Evolutionary conservation across 2,113 vertebrate genomes (phyloP).

Genomic region (Oriolus oriolus): DNA sequence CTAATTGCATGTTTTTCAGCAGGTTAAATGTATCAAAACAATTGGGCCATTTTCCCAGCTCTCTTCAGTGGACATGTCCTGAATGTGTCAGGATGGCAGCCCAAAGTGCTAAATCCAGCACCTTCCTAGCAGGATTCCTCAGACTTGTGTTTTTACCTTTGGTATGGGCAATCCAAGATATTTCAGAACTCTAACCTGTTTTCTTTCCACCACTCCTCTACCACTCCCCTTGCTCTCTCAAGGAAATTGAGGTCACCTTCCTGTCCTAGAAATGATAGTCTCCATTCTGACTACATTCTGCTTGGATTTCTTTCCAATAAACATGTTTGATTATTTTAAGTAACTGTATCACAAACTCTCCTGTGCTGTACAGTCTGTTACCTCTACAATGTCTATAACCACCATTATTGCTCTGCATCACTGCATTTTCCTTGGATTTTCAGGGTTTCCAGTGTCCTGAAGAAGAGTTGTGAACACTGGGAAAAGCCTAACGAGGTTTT

Average conservation of each 20-base stretch:
- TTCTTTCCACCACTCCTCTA: background rate
- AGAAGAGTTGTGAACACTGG: background rate
- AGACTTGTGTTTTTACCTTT: background rate
- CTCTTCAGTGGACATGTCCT: background rate
- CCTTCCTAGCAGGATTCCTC: background rate
- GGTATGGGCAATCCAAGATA: background rate
- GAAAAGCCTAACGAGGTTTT: background rate
- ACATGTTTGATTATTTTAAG: background rate
- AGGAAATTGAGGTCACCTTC: background rate
- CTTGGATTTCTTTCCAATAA: background rate
- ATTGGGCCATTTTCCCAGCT: background rate
- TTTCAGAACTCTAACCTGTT: background rate
- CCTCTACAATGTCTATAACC: background rate
- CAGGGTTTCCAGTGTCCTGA: background rate
- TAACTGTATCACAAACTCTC: background rate
- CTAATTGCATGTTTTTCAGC: background rate
- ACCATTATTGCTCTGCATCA: background rate
- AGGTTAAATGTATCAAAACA: background rate
- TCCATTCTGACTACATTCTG: background rate
- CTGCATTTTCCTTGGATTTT: background rate
- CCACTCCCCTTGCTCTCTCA: background rate
- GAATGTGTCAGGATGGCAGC: background rate
- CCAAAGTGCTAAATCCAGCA: background rate
- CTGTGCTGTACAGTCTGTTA: background rate
- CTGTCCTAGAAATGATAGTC: background rate